phyloP scores from a whole-genome alignment of 30 jellyfish, hydroid and myxozoan genomes.

The Cassiopea xamachana region DNA sequence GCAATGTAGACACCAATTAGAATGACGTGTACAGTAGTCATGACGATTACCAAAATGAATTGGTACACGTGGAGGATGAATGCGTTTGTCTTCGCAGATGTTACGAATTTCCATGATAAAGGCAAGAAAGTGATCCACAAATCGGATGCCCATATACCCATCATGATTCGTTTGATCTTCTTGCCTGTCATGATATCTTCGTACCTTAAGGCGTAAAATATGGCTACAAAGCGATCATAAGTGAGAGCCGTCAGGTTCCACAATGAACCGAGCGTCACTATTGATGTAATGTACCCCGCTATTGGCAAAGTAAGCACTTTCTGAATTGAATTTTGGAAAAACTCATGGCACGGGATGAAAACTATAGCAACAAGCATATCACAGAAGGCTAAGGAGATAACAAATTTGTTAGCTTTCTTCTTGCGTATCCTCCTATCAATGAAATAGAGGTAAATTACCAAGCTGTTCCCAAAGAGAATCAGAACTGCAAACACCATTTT shows the following conservation, averaged over 20 bases:
- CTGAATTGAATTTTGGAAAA: constrained; percentile 36
- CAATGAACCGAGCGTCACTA: constrained; percentile 58
- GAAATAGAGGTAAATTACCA: constrained; percentile 62
- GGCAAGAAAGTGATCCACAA: constrained; percentile 47
- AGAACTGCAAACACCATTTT: constrained; percentile 14
- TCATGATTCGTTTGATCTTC: constrained; percentile 23
- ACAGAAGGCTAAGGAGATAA: constrained; percentile 61
- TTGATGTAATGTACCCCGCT: constrained; percentile 62
- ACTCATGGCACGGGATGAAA: constrained; percentile 66
- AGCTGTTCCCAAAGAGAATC: constrained; percentile 54
- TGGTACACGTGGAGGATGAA: constrained; percentile 51
- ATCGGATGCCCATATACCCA: constrained; percentile 37
- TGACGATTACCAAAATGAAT: constrained; percentile 11
- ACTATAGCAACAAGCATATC: constrained; percentile 58
- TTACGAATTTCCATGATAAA: constrained; percentile 37
- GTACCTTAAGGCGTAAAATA: constrained; percentile 58
- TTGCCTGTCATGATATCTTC: constrained; percentile 37
- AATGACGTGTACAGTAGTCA: constrained; percentile 11
- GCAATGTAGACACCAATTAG: constrained; percentile 35
- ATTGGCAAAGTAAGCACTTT: constrained; percentile 28
- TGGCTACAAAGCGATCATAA: constrained; percentile 67
- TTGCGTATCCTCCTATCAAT: constrained; percentile 28
- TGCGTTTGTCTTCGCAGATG: background rate
- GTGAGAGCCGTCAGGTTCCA: constrained; percentile 68
- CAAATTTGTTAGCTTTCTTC: constrained; percentile 54